Conservation (phyloP, 2,797 vertebrate genomes). For the Calcarius lapponicus region DNA sequence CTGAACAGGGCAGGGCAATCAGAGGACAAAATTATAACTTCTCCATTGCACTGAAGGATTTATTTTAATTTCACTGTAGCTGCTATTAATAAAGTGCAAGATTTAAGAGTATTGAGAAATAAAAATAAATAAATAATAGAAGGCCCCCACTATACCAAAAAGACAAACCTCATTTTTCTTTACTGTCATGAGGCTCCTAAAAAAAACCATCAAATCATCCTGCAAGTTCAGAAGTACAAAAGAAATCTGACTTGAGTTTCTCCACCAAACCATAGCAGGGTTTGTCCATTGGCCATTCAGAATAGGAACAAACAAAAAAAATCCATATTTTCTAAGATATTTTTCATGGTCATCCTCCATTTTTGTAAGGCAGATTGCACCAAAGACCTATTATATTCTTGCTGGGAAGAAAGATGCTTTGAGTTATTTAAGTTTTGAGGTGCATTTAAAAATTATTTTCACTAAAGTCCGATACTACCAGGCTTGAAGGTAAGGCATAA, state of each 20-base stretch:
- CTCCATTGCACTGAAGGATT: neutral
- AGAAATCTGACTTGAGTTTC: neutral
- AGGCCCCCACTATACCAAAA: neutral
- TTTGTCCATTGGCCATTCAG: neutral
- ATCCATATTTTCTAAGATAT: neutral
- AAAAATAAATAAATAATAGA: neutral
- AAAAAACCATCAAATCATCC: neutral
- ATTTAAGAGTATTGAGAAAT: neutral
- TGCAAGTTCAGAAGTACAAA: neutral
- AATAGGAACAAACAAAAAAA: neutral
- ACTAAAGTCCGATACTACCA: neutral
- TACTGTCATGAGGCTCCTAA: neutral
- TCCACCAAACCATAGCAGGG: neutral
- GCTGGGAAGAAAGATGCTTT: neutral
- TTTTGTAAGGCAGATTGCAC: neutral
- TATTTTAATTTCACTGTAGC: neutral
- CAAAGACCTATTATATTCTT: neutral
- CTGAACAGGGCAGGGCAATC: neutral
- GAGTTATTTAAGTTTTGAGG: neutral
- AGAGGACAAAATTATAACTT: neutral
- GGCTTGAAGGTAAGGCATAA: too few species aligned
- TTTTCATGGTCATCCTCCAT: neutral
- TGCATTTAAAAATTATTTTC: neutral
- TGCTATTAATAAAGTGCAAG: neutral
- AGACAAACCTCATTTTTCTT: neutral